These are phyloP conservation scores for Tribolium freemani DNA, from an alignment of 2,888 invertebrate genomes.

Conservation along the genomic window DNA sequence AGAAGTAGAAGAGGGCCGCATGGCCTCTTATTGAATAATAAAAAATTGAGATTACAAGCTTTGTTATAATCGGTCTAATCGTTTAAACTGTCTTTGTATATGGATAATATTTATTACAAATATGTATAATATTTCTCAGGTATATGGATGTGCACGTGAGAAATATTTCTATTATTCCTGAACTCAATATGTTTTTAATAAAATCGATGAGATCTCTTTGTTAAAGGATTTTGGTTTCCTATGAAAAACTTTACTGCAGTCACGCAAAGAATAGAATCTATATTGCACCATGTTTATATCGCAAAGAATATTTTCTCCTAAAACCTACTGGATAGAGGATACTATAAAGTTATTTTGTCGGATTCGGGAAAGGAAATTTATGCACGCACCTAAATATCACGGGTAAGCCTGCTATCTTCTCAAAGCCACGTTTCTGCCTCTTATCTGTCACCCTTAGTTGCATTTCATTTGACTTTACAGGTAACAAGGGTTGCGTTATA, in stretches of 20 bases:
- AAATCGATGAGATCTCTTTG: neutral
- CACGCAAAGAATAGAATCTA: slow-evolving; percentile 30
- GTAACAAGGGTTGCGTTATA: slow-evolving; percentile 40
- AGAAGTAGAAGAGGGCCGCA: slow-evolving; percentile 58
- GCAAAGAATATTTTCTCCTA: neutral
- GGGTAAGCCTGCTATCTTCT: slow-evolving; percentile 52
- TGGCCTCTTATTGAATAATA: too few species aligned
- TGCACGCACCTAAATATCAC: slow-evolving; percentile 50
- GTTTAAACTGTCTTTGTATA: too few species aligned
- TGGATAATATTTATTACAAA: too few species aligned
- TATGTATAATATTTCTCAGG: too few species aligned
- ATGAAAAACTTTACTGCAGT: slow-evolving; percentile 22
- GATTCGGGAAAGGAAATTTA: slow-evolving; percentile 43
- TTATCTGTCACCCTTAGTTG: slow-evolving; percentile 47
- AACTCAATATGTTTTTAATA: neutral
- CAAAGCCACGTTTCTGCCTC: slow-evolving; percentile 49
- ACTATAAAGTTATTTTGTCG: slow-evolving; percentile 39
- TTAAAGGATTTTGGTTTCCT: neutral
- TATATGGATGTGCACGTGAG: too few species aligned
- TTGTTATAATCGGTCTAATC: too few species aligned
- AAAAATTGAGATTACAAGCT: too few species aligned
- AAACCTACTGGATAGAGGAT: slow-evolving; percentile 14
- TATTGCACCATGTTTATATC: slow-evolving; percentile 27
- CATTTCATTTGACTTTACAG: slow-evolving; percentile 46
- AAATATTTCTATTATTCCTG: neutral